Percentiles rank a stretch among this genome's conserved stretches.
These are phyloP conservation scores for Crambe crambe DNA, from an alignment of 37 sponge, comb jelly and placozoan species.

Conservation along the genomic window DNA sequence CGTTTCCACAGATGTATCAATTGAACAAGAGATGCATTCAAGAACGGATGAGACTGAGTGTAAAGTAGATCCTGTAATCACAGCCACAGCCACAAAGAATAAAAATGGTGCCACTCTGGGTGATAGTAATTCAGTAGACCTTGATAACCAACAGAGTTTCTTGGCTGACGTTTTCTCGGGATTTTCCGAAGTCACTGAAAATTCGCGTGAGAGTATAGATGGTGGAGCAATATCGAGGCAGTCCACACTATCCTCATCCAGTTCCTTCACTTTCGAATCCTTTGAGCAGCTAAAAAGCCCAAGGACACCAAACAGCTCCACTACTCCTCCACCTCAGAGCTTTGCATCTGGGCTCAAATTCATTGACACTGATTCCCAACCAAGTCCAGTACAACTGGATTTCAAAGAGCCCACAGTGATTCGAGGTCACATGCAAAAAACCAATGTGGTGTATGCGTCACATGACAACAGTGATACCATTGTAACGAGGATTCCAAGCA, in stretches of 20 bases:
- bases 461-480: neutral
- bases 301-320: neutral
- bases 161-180: neutral
- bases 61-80: too few relatives aligned
- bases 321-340: neutral
- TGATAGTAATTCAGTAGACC: too few relatives aligned
- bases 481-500: constrained; percentile 9
- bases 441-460: constrained; percentile 7
- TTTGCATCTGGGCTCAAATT: constrained; percentile 19
- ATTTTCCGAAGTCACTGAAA: neutral
- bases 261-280: neutral
- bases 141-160: too few relatives aligned
- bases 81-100: too few relatives aligned
- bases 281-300: neutral
- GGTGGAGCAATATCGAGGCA: neutral
- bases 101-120: too few relatives aligned
- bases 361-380: neutral
- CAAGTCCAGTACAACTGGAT: neutral
- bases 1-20: too few relatives aligned
- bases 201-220: neutral
- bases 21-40: too few relatives aligned
- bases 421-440: neutral
- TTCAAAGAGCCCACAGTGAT: neutral
- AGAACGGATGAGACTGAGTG: too few relatives aligned
- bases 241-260: neutral